Evolutionary conservation across 2,888 invertebrate genomes (phyloP).

Genomic region (Heliconius charithonia): DNA sequence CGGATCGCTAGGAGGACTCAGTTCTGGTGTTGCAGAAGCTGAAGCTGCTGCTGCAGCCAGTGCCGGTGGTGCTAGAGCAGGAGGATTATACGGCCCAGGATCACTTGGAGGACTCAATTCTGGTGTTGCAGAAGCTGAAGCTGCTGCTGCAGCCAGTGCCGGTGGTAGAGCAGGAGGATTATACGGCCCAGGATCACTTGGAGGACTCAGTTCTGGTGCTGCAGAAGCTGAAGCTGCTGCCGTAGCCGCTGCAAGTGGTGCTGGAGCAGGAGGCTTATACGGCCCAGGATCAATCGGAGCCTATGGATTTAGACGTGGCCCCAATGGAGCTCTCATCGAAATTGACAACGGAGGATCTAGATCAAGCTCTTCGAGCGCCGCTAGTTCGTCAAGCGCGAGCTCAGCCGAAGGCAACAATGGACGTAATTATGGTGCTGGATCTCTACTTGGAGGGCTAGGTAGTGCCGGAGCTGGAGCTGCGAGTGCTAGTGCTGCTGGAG

Average conservation of each 20-base stretch:
- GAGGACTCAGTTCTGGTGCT: not conserved
- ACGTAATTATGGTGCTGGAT: not conserved
- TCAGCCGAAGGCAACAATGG: slow-evolving; percentile 14
- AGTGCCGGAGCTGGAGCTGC: not conserved
- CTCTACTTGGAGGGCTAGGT: not conserved
- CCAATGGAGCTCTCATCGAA: not conserved
- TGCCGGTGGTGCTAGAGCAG: not conserved
- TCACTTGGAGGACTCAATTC: not conserved
- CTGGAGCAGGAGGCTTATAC: not conserved
- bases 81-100: not conserved
- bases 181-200: not conserved
- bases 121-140: not conserved
- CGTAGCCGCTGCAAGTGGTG: not conserved
- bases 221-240: not conserved
- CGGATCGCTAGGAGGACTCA: not conserved
- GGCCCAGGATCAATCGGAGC: not conserved
- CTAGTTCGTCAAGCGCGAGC: slow-evolving; percentile 29
- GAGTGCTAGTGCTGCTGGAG: not conserved
- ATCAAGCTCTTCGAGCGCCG: slow-evolving; percentile 26
- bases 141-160: not conserved
- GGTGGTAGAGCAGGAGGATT: not conserved
- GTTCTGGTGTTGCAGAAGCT: not conserved
- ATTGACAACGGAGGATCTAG: slow-evolving; percentile 24
- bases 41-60: not conserved
- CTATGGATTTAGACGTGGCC: not conserved